Conservation (phyloP, 30 jellyfish, hydroid and myxozoan genomes). For the Cassiopea andromeda region DNA sequence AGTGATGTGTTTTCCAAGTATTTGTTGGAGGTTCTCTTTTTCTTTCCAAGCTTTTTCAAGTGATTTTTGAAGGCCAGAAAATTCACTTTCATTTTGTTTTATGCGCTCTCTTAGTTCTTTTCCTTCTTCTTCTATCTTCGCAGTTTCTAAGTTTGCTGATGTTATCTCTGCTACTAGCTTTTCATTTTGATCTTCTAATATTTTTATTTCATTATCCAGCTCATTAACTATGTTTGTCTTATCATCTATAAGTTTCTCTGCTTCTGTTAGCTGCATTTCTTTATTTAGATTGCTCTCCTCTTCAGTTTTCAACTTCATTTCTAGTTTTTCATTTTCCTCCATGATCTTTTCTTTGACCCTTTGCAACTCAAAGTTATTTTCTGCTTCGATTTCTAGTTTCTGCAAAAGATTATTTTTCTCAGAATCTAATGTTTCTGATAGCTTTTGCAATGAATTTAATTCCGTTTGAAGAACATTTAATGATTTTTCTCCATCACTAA, state of each 20-base stretch:
- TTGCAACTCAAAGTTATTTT: not conserved
- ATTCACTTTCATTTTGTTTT: slow-evolving; percentile 1
- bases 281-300: slow-evolving; percentile 14
- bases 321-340: not conserved
- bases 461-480: not conserved
- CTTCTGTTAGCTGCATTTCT: slow-evolving; percentile 20
- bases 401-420: slow-evolving; percentile 7
- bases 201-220: not conserved
- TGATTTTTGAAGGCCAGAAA: slow-evolving; percentile 36
- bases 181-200: not conserved
- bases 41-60: slow-evolving; percentile 55
- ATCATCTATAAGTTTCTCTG: slow-evolving; percentile 11
- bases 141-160: not conserved
- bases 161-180: not conserved
- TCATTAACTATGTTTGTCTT: not conserved
- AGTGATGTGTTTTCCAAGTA: not conserved
- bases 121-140: not conserved
- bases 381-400: not conserved
- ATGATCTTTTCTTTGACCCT: not conserved
- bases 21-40: slow-evolving; percentile 1
- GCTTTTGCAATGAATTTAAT: not conserved
- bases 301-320: not conserved
- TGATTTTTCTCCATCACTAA: not conserved
- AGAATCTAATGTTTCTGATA: slow-evolving; percentile 11
- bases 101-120: not conserved